phyloP scores from a whole-genome alignment of 2,113 vertebrate species.

The Naja naja region DNA sequence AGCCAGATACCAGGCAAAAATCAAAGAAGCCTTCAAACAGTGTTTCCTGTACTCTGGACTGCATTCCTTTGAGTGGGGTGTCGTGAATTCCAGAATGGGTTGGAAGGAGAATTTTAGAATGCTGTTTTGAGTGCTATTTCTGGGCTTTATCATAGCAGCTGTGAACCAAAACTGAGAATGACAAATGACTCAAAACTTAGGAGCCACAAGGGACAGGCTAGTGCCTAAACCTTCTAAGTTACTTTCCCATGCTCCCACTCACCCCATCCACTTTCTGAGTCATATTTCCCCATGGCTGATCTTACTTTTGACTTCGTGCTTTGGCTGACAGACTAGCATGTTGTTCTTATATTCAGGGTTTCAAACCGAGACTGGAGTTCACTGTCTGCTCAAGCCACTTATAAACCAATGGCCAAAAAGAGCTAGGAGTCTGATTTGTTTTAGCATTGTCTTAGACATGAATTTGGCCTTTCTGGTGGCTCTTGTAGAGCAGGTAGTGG shows the following conservation, averaged over 20 bases:
- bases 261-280: background rate
- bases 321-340: background rate
- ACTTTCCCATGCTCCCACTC: background rate
- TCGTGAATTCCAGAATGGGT: background rate
- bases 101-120: background rate
- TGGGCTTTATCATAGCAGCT: background rate
- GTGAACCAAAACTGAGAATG: background rate
- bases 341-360: background rate
- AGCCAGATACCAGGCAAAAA: background rate
- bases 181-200: background rate
- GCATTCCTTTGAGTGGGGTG: background rate
- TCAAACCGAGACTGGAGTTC: too few relatives aligned
- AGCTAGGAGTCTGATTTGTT: background rate
- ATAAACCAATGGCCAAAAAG: background rate
- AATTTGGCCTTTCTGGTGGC: background rate
- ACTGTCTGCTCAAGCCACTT: background rate
- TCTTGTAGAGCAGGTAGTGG: background rate
- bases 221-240: background rate
- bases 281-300: background rate
- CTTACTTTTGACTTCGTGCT: background rate
- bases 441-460: background rate
- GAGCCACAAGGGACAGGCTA: background rate
- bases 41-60: background rate
- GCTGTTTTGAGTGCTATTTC: background rate
- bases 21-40: background rate